Conservation (phyloP, 1,140 invertebrate species). For the Nephila pilipes region DNA sequence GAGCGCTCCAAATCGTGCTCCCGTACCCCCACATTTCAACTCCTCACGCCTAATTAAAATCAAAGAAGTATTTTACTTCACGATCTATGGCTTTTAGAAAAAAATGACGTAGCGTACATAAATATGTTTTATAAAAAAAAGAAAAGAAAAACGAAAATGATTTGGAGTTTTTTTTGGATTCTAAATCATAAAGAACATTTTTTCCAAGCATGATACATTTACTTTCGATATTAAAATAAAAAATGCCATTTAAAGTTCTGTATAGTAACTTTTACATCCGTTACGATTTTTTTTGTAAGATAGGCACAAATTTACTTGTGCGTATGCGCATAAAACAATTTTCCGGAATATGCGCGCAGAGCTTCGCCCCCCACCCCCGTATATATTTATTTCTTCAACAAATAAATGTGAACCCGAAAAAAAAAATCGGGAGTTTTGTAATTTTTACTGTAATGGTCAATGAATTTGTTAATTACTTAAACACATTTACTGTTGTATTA, state of each 20-base stretch:
- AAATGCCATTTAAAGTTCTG: neutral
- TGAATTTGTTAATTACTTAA: too few relatives aligned
- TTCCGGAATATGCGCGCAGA: too few relatives aligned
- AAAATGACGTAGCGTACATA: neutral
- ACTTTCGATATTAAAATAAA: neutral
- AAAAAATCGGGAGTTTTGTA: too few relatives aligned
- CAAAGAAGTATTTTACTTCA: constrained; percentile 15
- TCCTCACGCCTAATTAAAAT: constrained; percentile 70
- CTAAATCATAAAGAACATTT: neutral
- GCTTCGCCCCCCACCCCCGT: too few relatives aligned
- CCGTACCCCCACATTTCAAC: constrained; percentile 25
- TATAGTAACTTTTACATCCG: neutral
- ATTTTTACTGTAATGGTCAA: too few relatives aligned
- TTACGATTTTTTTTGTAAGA: too few relatives aligned
- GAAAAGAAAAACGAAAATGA: neutral
- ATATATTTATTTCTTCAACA: too few relatives aligned
- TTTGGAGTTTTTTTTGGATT: neutral
- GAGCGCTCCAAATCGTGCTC: constrained; percentile 63
- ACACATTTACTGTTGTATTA: too few relatives aligned
- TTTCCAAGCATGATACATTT: neutral
- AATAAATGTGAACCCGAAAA: too few relatives aligned
- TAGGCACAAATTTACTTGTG: too few relatives aligned
- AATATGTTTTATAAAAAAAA: neutral
- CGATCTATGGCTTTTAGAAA: neutral
- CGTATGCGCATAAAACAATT: too few relatives aligned